phyloP scores from a whole-genome alignment of 2,797 vertebrate species.

The Loriculus beryllinus region DNA sequence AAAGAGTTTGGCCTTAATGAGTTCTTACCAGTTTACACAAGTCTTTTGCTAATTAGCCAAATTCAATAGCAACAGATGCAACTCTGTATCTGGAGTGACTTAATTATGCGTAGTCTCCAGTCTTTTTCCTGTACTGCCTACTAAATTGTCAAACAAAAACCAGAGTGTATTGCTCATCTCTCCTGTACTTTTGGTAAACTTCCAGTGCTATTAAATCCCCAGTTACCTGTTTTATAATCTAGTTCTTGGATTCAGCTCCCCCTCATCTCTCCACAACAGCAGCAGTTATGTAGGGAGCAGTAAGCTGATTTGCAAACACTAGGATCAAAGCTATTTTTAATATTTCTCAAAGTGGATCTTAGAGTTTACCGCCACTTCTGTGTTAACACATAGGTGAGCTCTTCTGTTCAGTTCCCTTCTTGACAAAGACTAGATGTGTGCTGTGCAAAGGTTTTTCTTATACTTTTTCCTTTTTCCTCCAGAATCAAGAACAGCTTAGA shows the following conservation, averaged over 20 bases:
- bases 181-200: neutral
- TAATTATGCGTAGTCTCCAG: neutral
- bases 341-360: neutral
- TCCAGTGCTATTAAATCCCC: neutral
- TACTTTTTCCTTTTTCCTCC: neutral
- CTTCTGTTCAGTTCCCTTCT: neutral
- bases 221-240: neutral
- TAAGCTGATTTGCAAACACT: slow-evolving; percentile 31
- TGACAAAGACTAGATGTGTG: neutral
- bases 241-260: neutral
- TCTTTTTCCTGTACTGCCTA: neutral
- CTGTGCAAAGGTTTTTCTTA: neutral
- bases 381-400: neutral
- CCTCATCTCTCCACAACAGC: neutral
- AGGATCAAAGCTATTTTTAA: slow-evolving; percentile 21
- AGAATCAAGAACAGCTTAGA: slow-evolving; percentile 92
- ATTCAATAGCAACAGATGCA: neutral
- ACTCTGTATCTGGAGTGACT: neutral
- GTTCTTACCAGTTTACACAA: neutral
- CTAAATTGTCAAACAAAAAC: neutral
- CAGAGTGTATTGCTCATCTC: neutral
- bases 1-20: neutral
- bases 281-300: neutral
- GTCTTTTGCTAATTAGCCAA: neutral
- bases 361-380: neutral